Evolutionary conservation across 2,888 invertebrate species (phyloP).

Genomic region (Cylindroiulus punctatus): DNA sequence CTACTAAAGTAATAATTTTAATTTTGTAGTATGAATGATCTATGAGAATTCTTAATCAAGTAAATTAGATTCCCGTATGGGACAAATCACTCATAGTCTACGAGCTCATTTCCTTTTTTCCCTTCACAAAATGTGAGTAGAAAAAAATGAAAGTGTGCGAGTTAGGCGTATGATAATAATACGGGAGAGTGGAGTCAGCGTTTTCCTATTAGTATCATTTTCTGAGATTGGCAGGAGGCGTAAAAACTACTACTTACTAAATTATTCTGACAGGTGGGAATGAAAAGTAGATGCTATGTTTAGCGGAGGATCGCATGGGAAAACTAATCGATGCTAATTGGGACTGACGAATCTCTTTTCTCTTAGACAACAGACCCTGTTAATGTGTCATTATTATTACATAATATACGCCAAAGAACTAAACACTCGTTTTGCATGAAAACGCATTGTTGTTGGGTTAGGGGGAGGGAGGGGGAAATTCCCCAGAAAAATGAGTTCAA

Average conservation of each 20-base stretch:
- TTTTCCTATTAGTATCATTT: constrained; percentile 47
- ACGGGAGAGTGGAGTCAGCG: constrained; percentile 10
- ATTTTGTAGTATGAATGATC: constrained; percentile 45
- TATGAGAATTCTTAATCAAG: constrained; percentile 51
- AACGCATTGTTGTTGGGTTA: background rate
- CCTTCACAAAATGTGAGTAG: background rate
- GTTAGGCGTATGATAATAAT: background rate
- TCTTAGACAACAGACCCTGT: constrained; percentile 47
- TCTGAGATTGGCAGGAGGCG: constrained; percentile 50
- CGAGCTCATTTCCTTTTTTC: background rate
- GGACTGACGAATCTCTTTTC: constrained; percentile 50
- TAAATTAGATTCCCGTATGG: constrained; percentile 51
- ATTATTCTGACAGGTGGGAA: constrained; percentile 49
- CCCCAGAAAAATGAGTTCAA: background rate
- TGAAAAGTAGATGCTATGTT: constrained; percentile 35
- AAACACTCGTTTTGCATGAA: constrained; percentile 24
- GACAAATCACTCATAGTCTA: constrained; percentile 50
- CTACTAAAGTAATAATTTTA: constrained; percentile 49
- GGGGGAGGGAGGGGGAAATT: background rate
- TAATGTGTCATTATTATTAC: constrained; percentile 51
- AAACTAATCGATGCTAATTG: constrained; percentile 53
- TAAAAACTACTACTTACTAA: constrained; percentile 54
- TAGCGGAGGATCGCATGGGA: constrained; percentile 37
- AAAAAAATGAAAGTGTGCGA: constrained; percentile 29
- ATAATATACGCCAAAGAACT: background rate